Evolutionary conservation across 2,797 vertebrate genomes (phyloP).

Genomic region (Tragelaphus eurycerus): DNA sequence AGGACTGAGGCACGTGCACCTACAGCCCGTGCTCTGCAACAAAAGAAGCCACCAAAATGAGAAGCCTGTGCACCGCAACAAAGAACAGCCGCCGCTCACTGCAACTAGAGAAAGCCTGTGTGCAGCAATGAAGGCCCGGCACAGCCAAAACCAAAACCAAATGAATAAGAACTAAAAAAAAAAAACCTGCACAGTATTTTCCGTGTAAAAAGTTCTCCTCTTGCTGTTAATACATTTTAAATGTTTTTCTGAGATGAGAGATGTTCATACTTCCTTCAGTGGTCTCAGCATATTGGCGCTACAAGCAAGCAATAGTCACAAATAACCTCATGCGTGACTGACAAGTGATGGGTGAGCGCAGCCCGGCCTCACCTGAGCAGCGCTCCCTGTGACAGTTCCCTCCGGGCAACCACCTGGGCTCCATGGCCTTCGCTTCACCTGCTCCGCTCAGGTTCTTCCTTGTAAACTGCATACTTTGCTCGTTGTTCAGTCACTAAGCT

Average conservation of each 20-base stretch:
- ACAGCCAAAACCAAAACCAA: background rate
- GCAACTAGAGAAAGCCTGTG: background rate
- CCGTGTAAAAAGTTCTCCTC: background rate
- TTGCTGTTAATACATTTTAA: accelerated
- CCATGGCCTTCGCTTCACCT: background rate
- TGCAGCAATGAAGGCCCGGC: background rate
- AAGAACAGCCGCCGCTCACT: background rate
- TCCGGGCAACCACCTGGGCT: background rate
- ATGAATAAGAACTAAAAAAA: background rate
- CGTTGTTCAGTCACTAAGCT: background rate
- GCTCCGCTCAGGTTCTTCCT: background rate
- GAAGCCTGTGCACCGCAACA: background rate
- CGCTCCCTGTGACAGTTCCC: background rate
- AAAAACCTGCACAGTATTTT: too few species aligned
- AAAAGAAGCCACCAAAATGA: accelerated
- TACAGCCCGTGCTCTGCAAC: background rate
- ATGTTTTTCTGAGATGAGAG: background rate
- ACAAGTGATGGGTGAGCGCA: background rate
- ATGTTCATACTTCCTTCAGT: background rate
- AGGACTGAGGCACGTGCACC: accelerated
- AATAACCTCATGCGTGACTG: accelerated
- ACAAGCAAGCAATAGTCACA: accelerated
- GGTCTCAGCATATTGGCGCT: background rate
- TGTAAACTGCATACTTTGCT: background rate
- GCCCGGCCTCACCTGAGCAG: background rate